Evolutionary conservation across 2,797 vertebrate species (phyloP).

Genomic region (Urocyon cinereoargenteus): DNA sequence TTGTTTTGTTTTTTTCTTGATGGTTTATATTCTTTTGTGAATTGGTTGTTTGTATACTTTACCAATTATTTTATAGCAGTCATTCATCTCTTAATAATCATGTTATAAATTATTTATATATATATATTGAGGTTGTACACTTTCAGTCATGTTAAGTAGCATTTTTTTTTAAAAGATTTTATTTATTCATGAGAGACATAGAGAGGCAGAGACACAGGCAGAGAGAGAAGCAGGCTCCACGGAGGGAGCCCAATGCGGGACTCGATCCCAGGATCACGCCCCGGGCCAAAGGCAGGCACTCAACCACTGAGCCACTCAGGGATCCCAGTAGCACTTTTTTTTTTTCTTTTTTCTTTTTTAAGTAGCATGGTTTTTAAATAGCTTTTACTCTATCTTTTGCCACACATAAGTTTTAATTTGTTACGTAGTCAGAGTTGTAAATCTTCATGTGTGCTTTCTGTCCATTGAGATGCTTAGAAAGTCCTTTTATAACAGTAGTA

Average conservation of each 20-base stretch:
- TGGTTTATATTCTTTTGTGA: not conserved
- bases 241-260: too few relatives aligned
- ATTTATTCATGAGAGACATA: too few relatives aligned
- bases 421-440: not conserved
- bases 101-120: not conserved
- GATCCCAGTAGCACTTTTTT: too few relatives aligned
- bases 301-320: too few relatives aligned
- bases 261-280: too few relatives aligned
- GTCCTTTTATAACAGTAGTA: not conserved
- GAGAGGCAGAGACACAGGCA: too few relatives aligned
- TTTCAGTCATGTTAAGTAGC: not conserved
- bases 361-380: not conserved
- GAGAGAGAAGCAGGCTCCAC: too few relatives aligned
- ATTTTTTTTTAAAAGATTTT: not conserved
- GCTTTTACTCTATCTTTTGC: not conserved
- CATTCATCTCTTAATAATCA: constrained; percentile 51
- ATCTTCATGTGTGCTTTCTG: not conserved
- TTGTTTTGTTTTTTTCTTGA: not conserved
- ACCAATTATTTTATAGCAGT: not conserved
- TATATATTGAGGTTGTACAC: constrained; percentile 3
- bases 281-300: too few relatives aligned
- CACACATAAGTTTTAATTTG: not conserved
- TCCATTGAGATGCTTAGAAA: not conserved
- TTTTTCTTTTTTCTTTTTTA: not conserved
- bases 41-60: not conserved